Evolutionary conservation across 1,140 invertebrate genomes (phyloP).

Genomic region (Bombus pyrosoma): DNA sequence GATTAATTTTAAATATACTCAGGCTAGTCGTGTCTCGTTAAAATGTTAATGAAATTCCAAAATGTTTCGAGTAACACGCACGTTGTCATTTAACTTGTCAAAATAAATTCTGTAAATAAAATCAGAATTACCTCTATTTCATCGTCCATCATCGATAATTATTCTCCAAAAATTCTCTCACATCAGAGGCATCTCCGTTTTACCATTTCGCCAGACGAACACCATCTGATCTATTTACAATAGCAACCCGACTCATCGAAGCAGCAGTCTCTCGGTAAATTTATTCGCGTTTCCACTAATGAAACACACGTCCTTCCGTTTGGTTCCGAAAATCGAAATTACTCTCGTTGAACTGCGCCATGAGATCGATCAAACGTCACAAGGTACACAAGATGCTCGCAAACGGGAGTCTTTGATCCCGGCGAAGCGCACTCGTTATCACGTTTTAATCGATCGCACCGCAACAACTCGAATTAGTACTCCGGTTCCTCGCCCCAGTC

Average conservation of each 20-base stretch:
- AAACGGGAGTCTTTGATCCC: conserved; percentile 2
- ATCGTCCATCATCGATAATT: too few relatives aligned
- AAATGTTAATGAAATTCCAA: too few relatives aligned
- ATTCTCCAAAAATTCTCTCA: background rate
- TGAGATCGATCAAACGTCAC: background rate
- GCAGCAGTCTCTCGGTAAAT: background rate
- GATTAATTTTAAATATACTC: too few relatives aligned
- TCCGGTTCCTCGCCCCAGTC: background rate
- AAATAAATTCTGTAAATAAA: too few relatives aligned
- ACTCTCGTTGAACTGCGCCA: background rate
- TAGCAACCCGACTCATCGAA: background rate
- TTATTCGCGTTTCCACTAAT: background rate
- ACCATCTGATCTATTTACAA: background rate
- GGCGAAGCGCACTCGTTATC: background rate
- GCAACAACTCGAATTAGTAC: conserved; percentile 11
- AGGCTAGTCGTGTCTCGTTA: too few relatives aligned
- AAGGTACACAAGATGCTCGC: background rate
- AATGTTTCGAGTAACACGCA: too few relatives aligned
- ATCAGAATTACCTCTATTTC: too few relatives aligned
- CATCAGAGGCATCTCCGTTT: background rate
- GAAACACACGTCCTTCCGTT: background rate
- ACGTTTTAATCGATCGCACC: conserved; percentile 25
- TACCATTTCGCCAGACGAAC: background rate
- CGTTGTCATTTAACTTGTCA: too few relatives aligned
- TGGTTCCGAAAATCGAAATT: background rate